A percentile compares a stretch with the other conserved stretches of the same genome.
Conservation (phyloP, 2,797 vertebrate genomes). For the Paguma larvata region DNA sequence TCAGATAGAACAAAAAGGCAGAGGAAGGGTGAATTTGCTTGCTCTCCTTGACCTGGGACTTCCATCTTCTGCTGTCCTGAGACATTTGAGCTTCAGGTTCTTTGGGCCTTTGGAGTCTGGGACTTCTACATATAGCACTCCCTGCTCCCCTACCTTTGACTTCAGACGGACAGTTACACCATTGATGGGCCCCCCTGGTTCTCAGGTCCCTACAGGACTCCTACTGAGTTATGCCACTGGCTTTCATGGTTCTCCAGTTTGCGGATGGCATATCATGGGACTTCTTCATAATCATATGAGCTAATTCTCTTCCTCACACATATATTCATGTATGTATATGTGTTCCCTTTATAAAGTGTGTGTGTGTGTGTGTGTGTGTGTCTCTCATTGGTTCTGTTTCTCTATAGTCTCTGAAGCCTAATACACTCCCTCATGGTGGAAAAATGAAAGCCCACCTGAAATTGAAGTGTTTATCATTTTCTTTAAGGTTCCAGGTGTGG, state of each 20-base stretch:
- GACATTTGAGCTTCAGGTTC: background rate
- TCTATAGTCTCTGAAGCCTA: background rate
- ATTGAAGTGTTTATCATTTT: background rate
- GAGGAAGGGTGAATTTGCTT: background rate
- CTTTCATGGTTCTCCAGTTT: background rate
- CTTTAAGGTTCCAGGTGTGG: background rate
- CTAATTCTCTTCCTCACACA: background rate
- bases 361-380: too few relatives aligned
- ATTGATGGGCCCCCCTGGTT: background rate
- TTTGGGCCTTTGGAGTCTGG: background rate
- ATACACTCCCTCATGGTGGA: background rate
- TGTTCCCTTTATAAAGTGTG: too few relatives aligned
- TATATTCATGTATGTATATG: too few relatives aligned
- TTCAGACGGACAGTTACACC: background rate
- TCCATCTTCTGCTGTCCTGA: background rate
- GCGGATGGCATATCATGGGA: background rate
- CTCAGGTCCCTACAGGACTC: background rate
- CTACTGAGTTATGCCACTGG: background rate
- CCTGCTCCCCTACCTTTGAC: background rate
- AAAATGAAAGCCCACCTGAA: background rate
- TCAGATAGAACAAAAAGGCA: background rate
- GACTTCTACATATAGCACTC: background rate
- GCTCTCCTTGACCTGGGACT: background rate
- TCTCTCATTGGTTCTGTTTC: background rate
- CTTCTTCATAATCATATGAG: background rate